These are phyloP conservation scores for Virgularia gustaviana DNA, from an alignment of 92 coral and sea anemone genomes.

Conservation along the genomic window DNA sequence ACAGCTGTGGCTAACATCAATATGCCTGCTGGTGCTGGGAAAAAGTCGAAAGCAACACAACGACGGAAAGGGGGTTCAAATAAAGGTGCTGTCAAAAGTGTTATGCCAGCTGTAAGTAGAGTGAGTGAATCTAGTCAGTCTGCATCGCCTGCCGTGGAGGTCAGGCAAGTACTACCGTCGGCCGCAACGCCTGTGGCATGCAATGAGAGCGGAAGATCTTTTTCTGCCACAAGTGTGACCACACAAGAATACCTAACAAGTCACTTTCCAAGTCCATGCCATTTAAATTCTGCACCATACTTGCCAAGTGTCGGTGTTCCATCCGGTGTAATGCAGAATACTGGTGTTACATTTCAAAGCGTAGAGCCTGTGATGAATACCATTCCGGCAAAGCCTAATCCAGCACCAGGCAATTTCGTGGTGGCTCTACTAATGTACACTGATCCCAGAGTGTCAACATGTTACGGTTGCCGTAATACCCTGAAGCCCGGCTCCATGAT, in stretches of 20 bases:
- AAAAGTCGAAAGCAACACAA: slow-evolving; percentile 19
- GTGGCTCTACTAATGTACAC: background rate
- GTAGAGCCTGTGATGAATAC: no score
- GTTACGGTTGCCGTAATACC: slow-evolving; percentile 23
- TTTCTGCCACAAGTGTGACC: no score
- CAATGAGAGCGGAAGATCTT: no score
- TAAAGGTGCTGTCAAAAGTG: background rate
- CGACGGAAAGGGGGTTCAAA: slow-evolving; percentile 26
- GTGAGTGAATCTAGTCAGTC: no score
- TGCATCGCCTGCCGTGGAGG: no score
- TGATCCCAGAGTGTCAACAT: slow-evolving; percentile 17
- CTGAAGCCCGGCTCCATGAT: background rate
- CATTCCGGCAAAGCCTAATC: slow-evolving; percentile 15
- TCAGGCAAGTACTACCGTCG: no score
- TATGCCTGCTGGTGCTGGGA: slow-evolving; percentile 23
- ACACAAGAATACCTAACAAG: no score
- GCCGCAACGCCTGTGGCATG: background rate
- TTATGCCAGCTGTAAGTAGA: background rate
- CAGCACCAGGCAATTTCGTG: slow-evolving; percentile 14
- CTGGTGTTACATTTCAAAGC: background rate
- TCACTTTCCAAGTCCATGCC: no score
- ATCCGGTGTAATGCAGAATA: no score
- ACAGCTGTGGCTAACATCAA: slow-evolving; percentile 20
- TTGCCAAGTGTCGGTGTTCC: no score
- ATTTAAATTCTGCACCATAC: no score